Evolutionary conservation across 2,797 vertebrate species (phyloP).

Genomic region (Fistularia commersonii): DNA sequence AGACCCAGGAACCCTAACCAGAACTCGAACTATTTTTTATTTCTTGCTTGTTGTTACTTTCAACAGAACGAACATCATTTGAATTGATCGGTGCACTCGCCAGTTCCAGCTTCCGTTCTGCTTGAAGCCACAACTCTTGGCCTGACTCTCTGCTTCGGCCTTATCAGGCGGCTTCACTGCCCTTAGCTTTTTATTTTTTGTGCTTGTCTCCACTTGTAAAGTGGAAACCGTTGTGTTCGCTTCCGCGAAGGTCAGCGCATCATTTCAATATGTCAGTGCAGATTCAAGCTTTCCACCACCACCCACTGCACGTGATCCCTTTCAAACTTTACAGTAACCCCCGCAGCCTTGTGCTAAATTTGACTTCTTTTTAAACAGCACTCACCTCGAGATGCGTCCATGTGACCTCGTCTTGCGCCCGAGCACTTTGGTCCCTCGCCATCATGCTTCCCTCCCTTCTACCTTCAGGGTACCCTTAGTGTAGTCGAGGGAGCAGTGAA

Average conservation of each 20-base stretch:
- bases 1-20: too few species aligned
- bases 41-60: slow-evolving; percentile 22
- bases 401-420: too few species aligned
- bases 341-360: slow-evolving; percentile 28
- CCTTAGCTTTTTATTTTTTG: slow-evolving; percentile 4
- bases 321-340: slow-evolving; percentile 14
- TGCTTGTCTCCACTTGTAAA: slow-evolving; percentile 21
- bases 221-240: slow-evolving; percentile 13
- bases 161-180: slow-evolving; percentile 14
- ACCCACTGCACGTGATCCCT: background rate
- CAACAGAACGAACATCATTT: slow-evolving; percentile 23
- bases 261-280: background rate
- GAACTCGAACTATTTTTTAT: too few species aligned
- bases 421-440: too few species aligned
- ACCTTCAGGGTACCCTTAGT: too few species aligned
- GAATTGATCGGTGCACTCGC: slow-evolving; percentile 21
- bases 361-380: slow-evolving; percentile 28
- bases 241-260: slow-evolving; percentile 15
- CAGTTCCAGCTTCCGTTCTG: slow-evolving; percentile 25
- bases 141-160: slow-evolving; percentile 17
- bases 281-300: slow-evolving; percentile 14
- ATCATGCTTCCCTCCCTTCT: too few species aligned
- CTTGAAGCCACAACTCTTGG: slow-evolving; percentile 31
- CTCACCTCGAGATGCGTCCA: background rate
- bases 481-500: too few species aligned